Evolutionary conservation across 2,797 vertebrate species (phyloP), one percentile per base, ranked within the genome.

Genomic region (Catharus ustulatus): DNA sequence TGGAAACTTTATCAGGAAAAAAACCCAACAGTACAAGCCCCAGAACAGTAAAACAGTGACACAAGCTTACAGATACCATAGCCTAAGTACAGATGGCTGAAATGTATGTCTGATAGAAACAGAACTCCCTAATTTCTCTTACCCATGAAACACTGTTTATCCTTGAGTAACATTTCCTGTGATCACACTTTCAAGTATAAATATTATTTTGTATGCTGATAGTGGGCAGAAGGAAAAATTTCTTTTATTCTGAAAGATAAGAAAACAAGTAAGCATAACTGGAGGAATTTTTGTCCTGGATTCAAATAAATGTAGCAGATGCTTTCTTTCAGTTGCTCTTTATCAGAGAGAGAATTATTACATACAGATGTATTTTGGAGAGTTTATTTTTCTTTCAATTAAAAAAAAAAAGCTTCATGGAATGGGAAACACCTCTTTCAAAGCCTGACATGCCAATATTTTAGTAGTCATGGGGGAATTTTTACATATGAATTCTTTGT

Each of bases 321-420:
- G 89, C 62, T 95, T 94, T 96, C 49, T 81, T 42, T 96, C 94
- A 86, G 57, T 96, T 96, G 51, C 81, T 93, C 87, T 94, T 96
- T 95, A 92, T 89, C 74, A 80, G 51, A 27, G 14, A 83, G 61
- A 38, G 38, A 38, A 90, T 92, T 93, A 96, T 95, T 93, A 59
- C 79, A 94, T 76, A 73, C 92, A 95, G 94, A 95, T 95, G 91
- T 89, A 45, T 84, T 89, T 87, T 42, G 29, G 74, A 91, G 96
- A 82, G 76, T 94, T 94, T 95, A 69, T 95, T 96, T 95, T 94
- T 93, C 71, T 92, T 93, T 76, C 52, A 93, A 71, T 91, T 72
- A 32, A 90, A 93, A 76, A 10, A 10, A 69, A 61, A 83, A 77
- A 45, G 6, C 48, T 88, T 76, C 8, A 59, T 75, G 51, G 42